These are phyloP conservation scores for Alouatta palliata DNA, from an alignment of 2,113 vertebrate genomes.

Conservation along the genomic window DNA sequence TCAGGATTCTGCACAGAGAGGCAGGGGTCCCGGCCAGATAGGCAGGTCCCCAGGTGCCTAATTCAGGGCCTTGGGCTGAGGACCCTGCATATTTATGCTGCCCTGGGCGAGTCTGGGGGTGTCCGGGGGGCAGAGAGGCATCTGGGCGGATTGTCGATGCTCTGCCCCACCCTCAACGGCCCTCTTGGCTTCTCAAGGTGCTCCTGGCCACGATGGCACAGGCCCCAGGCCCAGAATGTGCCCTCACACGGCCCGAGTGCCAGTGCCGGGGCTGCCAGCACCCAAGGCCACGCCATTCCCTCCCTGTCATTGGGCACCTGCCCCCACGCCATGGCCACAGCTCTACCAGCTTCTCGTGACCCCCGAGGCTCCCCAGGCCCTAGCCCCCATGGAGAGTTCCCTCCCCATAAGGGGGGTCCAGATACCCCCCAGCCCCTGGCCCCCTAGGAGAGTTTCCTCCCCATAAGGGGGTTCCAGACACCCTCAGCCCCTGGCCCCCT, in stretches of 20 bases:
- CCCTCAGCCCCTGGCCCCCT: not conserved
- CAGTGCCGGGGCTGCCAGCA: fast-evolving
- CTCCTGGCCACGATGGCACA: not conserved
- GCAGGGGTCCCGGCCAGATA: not conserved
- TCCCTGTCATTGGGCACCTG: not conserved
- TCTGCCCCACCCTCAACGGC: not conserved
- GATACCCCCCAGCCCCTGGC: not conserved
- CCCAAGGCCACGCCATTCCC: not conserved
- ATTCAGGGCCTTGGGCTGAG: not conserved
- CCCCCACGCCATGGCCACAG: not conserved
- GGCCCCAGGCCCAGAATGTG: not conserved
- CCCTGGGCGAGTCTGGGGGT: not conserved
- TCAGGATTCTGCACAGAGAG: not conserved
- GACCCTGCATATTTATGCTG: not conserved
- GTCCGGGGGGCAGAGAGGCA: fast-evolving
- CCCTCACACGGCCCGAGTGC: not conserved
- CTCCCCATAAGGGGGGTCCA: not conserved
- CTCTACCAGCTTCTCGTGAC: not conserved
- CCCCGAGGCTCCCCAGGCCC: not conserved
- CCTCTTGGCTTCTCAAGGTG: not conserved
- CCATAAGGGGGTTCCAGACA: not conserved
- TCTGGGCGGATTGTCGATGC: too few species aligned
- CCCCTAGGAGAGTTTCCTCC: not conserved
- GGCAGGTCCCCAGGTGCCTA: not conserved
- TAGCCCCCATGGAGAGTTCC: not conserved